phyloP scores from a whole-genome alignment of 2,888 invertebrate species.

The Drosophila fulvimacula region DNA sequence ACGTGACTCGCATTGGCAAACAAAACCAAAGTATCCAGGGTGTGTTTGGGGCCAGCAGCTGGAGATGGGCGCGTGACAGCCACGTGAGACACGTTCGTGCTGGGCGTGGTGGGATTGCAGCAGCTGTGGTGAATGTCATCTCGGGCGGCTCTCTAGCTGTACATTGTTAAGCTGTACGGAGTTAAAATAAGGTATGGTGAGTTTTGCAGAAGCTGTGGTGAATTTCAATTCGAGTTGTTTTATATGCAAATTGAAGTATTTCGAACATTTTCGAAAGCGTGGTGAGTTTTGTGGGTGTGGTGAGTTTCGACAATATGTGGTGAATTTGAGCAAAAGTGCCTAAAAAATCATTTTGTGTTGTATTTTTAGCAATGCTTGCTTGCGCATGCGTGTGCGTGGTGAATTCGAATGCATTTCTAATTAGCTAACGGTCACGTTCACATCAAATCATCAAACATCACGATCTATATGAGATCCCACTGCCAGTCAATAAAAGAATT shows the following conservation, averaged over 20 bases:
- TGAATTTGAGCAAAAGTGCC: not conserved
- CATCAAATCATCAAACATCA: constrained; percentile 37
- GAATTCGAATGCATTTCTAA: constrained; percentile 17
- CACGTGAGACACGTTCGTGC: constrained; percentile 26
- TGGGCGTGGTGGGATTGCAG: not conserved
- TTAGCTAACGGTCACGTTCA: constrained; percentile 26
- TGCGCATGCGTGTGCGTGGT: not conserved
- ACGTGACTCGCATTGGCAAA: constrained; percentile 82
- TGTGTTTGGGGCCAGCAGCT: constrained; percentile 51
- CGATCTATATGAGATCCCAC: constrained; percentile 34
- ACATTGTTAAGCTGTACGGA: too few relatives aligned
- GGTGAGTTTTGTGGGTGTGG: constrained; percentile 13
- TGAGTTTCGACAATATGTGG: constrained; percentile 1
- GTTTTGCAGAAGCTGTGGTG: not conserved
- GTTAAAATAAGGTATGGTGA: not conserved
- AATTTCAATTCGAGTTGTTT: not conserved
- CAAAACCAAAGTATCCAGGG: constrained; percentile 65
- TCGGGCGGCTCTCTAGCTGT: too few relatives aligned
- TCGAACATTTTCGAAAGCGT: not conserved
- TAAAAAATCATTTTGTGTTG: too few relatives aligned
- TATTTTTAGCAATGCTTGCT: not conserved
- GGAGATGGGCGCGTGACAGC: constrained; percentile 52
- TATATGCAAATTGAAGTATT: not conserved
- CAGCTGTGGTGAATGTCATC: not conserved
- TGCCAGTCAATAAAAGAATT: constrained; percentile 30